Conservation (phyloP, 2,113 vertebrate species). For the Nettapus auritus region DNA sequence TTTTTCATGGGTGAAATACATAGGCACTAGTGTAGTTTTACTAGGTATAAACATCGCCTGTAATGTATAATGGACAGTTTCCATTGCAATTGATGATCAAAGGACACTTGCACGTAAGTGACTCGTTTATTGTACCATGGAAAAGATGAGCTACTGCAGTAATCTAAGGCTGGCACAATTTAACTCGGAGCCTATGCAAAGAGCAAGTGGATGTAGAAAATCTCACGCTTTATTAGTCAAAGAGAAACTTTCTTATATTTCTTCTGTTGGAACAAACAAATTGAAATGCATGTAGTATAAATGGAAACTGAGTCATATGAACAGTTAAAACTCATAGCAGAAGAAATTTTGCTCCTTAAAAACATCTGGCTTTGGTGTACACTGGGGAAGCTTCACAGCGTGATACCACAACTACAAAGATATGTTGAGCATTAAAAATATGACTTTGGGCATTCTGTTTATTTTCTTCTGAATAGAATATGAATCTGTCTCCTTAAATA, state of each 20-base stretch:
- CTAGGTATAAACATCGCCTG: neutral
- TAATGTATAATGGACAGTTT: neutral
- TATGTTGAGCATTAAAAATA: neutral
- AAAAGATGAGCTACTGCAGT: neutral
- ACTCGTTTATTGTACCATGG: neutral
- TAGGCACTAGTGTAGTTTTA: neutral
- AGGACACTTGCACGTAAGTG: neutral
- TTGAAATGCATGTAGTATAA: neutral
- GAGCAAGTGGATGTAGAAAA: neutral
- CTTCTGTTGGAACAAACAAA: neutral
- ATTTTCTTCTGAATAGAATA: neutral
- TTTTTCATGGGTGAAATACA: neutral
- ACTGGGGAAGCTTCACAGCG: neutral
- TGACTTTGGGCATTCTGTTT: neutral
- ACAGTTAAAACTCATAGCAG: neutral
- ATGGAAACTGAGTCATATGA: neutral
- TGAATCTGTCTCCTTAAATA: neutral
- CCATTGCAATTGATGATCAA: neutral
- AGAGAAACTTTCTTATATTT: conserved; percentile 12
- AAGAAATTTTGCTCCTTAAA: neutral
- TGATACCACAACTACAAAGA: neutral
- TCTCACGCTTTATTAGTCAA: neutral
- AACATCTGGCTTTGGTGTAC: neutral
- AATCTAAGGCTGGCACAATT: neutral
- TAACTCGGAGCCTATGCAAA: neutral